Conservation (phyloP, 1,140 invertebrate species). For the Megathymus violae region DNA sequence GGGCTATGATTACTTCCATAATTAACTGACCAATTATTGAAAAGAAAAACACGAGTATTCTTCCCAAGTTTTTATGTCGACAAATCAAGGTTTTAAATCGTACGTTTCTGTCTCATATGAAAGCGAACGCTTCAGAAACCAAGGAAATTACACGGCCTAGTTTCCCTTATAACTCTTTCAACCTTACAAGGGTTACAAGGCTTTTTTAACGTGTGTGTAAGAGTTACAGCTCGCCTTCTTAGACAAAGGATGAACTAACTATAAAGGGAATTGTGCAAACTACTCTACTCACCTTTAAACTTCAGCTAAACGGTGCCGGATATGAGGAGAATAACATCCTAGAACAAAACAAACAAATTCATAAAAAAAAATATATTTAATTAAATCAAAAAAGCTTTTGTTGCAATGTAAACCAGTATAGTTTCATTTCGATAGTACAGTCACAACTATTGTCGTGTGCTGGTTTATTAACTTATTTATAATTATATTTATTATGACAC, state of each 20-base stretch:
- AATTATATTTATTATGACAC: no score
- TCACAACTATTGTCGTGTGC: no score
- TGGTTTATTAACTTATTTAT: no score
- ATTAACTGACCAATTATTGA: no score
- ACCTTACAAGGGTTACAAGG: slow-evolving; percentile 31
- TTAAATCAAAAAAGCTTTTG: no score
- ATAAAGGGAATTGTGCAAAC: slow-evolving; percentile 21
- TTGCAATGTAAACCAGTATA: no score
- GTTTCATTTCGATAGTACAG: no score
- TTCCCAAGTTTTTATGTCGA: neutral
- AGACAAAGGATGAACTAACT: slow-evolving; percentile 23
- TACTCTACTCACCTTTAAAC: slow-evolving; percentile 60
- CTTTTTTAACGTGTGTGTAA: slow-evolving; percentile 17
- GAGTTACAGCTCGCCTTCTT: slow-evolving; percentile 24
- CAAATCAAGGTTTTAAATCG: neutral
- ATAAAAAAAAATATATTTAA: slow-evolving; percentile 41
- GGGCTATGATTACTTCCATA: no score
- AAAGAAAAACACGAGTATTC: no score
- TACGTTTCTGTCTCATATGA: neutral
- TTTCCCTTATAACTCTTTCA: slow-evolving; percentile 24
- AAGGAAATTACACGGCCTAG: slow-evolving; percentile 28
- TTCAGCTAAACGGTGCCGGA: slow-evolving; percentile 76
- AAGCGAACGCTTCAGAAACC: neutral
- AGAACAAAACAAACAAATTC: slow-evolving; percentile 53
- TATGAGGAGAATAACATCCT: slow-evolving; percentile 79